These are phyloP conservation scores for Sarotherodon lohbergeri DNA, from an alignment of 2,113 vertebrate species.

Conservation along the genomic window DNA sequence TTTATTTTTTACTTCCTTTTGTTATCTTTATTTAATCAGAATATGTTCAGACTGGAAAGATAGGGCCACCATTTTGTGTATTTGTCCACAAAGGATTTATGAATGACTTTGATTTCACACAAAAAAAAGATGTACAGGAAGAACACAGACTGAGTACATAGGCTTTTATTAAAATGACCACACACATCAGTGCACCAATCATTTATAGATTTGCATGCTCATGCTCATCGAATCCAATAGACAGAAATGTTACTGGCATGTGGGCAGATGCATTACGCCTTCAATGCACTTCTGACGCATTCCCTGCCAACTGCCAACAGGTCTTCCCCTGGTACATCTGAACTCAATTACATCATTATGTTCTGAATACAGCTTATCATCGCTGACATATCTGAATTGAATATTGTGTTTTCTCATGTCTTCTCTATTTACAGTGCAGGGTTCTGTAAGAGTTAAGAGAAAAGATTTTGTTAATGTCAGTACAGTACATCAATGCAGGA, in stretches of 20 bases:
- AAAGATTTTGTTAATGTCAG: not conserved
- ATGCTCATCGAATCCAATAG: not conserved
- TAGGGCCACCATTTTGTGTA: not conserved
- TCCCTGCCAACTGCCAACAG: fast-evolving
- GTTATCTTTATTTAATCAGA: not conserved
- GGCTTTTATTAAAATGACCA: not conserved
- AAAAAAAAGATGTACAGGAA: not conserved
- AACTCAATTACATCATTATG: slow-evolving; percentile 11
- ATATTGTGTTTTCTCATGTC: not conserved
- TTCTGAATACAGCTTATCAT: not conserved
- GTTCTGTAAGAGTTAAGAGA: not conserved
- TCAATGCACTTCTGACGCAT: slow-evolving; percentile 17
- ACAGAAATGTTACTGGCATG: not conserved
- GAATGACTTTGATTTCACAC: not conserved
- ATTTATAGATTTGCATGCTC: not conserved
- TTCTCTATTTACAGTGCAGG: not conserved
- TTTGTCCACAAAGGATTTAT: not conserved
- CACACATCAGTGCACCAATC: not conserved
- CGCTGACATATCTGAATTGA: not conserved
- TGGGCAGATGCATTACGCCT: not conserved
- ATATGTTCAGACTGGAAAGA: not conserved
- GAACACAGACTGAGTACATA: not conserved
- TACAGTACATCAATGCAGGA: not conserved
- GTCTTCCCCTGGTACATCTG: fast-evolving
- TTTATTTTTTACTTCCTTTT: not conserved